phyloP scores from a whole-genome alignment of 1,140 invertebrate species.

The Steinernema khuongi region DNA sequence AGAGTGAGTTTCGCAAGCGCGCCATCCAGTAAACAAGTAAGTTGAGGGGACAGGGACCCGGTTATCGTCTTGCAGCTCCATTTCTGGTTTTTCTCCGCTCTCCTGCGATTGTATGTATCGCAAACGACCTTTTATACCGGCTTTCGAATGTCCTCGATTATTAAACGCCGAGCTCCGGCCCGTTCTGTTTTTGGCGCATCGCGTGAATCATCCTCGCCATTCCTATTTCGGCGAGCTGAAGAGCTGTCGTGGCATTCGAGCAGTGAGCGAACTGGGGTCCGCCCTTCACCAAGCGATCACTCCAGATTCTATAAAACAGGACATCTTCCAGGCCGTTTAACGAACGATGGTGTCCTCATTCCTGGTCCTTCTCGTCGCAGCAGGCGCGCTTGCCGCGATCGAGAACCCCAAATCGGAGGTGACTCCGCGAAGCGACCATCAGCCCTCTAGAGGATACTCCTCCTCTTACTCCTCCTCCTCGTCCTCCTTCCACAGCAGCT shows the following conservation, averaged over 20 bases:
- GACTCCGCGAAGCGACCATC: no score
- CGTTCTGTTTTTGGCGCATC: not conserved
- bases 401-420: not conserved
- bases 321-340: not conserved
- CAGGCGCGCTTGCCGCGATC: not conserved
- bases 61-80: no score
- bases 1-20: no score
- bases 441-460: not conserved
- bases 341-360: not conserved
- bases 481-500: not conserved
- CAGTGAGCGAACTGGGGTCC: not conserved
- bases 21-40: no score
- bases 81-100: no score
- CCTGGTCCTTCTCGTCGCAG: not conserved
- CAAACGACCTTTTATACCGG: no score
- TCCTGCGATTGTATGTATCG: no score
- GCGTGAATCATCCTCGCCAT: not conserved
- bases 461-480: not conserved
- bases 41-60: no score
- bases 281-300: not conserved
- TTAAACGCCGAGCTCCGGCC: no score
- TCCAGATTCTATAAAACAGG: not conserved
- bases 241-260: not conserved
- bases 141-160: no score
- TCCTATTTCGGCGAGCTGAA: not conserved